Percentiles rank a stretch among this genome's conserved stretches.
Conservation (phyloP, 2,888 invertebrate species). For the Psylliodes chrysocephalus region DNA sequence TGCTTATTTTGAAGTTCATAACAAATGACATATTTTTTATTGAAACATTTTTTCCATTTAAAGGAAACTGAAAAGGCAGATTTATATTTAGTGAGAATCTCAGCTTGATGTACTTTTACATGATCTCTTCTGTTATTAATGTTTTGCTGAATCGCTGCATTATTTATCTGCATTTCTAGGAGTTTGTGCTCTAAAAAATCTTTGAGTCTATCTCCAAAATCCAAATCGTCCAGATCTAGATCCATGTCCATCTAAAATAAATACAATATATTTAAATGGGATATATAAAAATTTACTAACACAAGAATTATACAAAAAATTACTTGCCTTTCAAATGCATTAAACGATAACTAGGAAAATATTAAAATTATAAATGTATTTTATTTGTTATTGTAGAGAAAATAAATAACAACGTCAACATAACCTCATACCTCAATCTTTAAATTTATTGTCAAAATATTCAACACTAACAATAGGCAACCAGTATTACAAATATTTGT, state of each 20-base stretch:
- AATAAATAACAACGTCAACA: no score
- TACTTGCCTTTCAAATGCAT: no score
- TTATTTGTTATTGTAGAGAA: no score
- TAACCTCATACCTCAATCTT: not conserved
- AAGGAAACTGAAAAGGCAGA: slow-evolving; percentile 13
- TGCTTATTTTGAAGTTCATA: slow-evolving; percentile 47
- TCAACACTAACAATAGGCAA: not conserved
- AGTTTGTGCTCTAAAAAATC: slow-evolving; percentile 48
- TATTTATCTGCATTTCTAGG: slow-evolving; percentile 43
- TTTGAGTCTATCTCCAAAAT: slow-evolving; percentile 49
- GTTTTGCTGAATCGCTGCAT: slow-evolving; percentile 38
- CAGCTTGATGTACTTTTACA: slow-evolving; percentile 3
- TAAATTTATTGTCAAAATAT: no score
- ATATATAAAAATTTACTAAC: no score
- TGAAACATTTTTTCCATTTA: slow-evolving; percentile 51
- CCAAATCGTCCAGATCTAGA: slow-evolving; percentile 50
- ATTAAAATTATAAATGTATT: no score
- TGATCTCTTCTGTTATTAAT: slow-evolving; percentile 37
- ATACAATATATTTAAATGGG: no score
- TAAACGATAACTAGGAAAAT: no score
- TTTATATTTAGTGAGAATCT: slow-evolving; percentile 10
- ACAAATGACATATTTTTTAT: slow-evolving; percentile 53
- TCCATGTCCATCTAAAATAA: slow-evolving; percentile 26
- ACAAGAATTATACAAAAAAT: no score
- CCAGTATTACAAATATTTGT: not conserved